Evolutionary conservation across 1,140 invertebrate genomes (phyloP).

Genomic region (Drosophila paulistorum): DNA sequence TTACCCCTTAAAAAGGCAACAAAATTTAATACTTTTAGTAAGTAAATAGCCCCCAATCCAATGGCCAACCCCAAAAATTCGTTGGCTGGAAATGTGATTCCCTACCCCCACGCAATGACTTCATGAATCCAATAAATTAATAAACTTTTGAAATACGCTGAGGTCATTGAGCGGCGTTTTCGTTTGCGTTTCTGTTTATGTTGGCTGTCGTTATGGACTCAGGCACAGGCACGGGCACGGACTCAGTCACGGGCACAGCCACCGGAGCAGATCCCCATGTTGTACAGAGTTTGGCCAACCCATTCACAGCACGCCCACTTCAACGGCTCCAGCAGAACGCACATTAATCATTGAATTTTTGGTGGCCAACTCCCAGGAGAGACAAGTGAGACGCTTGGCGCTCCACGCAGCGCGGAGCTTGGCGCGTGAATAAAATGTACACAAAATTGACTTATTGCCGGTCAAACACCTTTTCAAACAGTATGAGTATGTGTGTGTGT

Average conservation of each 20-base stretch:
- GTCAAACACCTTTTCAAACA: slow-evolving; percentile 78
- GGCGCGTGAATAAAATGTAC: slow-evolving; percentile 72
- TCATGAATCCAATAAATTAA: slow-evolving; percentile 81
- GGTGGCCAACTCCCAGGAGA: slow-evolving; percentile 73
- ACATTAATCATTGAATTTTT: slow-evolving; percentile 82
- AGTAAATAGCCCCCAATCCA: slow-evolving; percentile 49
- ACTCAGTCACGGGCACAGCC: slow-evolving; percentile 13
- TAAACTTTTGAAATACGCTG: slow-evolving; percentile 80
- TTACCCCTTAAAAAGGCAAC: slow-evolving; percentile 56
- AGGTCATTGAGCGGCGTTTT: slow-evolving; percentile 65
- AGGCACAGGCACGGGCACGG: neutral
- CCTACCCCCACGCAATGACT: slow-evolving; percentile 68
- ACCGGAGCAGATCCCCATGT: slow-evolving; percentile 31
- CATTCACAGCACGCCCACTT: slow-evolving; percentile 66
- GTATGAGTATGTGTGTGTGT: slow-evolving; percentile 44
- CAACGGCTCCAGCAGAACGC: slow-evolving; percentile 64
- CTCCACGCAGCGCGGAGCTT: slow-evolving; percentile 13
- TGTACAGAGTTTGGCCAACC: slow-evolving; percentile 45
- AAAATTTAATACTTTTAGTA: slow-evolving; percentile 70
- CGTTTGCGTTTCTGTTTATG: slow-evolving; percentile 29
- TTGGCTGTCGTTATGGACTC: slow-evolving; percentile 30
- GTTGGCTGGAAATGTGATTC: slow-evolving; percentile 61
- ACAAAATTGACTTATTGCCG: slow-evolving; percentile 81
- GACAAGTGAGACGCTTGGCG: slow-evolving; percentile 37
- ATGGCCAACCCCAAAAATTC: slow-evolving; percentile 39